Conservation (phyloP, 30 jellyfish, hydroid and myxozoan species). For the Nemopilema nomurai region DNA sequence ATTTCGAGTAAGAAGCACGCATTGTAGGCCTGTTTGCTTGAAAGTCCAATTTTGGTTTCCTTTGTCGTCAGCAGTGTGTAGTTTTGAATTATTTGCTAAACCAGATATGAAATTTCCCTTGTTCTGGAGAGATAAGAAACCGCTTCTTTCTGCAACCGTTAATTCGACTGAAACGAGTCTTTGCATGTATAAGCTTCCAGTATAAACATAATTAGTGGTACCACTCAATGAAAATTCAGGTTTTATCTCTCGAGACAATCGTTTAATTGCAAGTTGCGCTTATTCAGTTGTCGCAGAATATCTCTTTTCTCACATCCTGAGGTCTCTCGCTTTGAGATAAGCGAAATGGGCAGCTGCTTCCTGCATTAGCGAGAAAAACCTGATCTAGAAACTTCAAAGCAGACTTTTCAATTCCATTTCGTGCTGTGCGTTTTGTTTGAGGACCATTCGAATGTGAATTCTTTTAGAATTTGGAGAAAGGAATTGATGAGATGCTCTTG, state of each 20-base stretch:
- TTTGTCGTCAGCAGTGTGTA: background rate
- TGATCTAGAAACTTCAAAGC: background rate
- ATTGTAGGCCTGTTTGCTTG: background rate
- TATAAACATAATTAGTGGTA: background rate
- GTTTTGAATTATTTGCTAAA: no score
- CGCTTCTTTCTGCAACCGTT: background rate
- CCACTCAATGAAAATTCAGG: slow-evolving; percentile 1
- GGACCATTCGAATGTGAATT: background rate
- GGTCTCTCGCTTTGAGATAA: background rate
- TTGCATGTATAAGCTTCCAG: background rate
- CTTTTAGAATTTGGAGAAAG: background rate
- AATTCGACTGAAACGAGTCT: background rate
- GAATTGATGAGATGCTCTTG: background rate
- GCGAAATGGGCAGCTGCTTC: slow-evolving; percentile 13
- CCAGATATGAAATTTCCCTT: background rate
- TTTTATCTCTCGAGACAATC: background rate
- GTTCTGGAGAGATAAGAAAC: background rate
- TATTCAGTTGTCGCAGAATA: background rate
- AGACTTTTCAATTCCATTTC: background rate
- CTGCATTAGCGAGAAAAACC: background rate
- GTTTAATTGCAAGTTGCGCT: slow-evolving; percentile 9
- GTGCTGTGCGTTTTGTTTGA: background rate
- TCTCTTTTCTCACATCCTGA: background rate
- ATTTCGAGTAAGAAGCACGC: no score
- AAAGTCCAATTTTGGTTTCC: background rate